Conservation (phyloP, 2,888 invertebrate species). For the Eilema sororculum region DNA sequence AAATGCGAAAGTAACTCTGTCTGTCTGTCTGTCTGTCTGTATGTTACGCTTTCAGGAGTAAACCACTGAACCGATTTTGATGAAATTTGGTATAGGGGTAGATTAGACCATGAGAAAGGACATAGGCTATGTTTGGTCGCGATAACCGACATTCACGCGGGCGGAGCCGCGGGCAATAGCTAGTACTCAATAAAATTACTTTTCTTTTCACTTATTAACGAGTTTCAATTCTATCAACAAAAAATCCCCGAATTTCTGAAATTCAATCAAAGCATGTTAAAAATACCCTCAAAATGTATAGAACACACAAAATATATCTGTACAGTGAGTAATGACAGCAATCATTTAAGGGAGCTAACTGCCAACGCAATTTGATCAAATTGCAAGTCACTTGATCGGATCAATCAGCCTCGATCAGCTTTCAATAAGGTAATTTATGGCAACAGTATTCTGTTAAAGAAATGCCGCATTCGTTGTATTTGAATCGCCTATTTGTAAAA, state of each 20-base stretch:
- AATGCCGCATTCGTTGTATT: slow-evolving; percentile 16
- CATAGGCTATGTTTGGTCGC: too few relatives aligned
- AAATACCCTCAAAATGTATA: neutral
- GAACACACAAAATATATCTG: slow-evolving; percentile 4
- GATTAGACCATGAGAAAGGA: too few relatives aligned
- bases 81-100: too few relatives aligned
- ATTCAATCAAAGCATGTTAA: neutral
- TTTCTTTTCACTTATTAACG: neutral
- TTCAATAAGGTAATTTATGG: slow-evolving; percentile 42
- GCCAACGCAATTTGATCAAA: slow-evolving; percentile 44
- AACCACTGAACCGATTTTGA: too few relatives aligned
- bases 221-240: neutral
- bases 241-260: neutral
- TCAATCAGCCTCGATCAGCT: slow-evolving; percentile 42
- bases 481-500: slow-evolving; percentile 12
- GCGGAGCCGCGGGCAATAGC: too few relatives aligned
- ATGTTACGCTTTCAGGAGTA: too few relatives aligned
- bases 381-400: slow-evolving; percentile 46
- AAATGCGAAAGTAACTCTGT: too few relatives aligned
- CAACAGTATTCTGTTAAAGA: slow-evolving; percentile 29
- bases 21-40: too few relatives aligned
- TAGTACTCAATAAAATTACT: too few relatives aligned
- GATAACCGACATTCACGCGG: too few relatives aligned
- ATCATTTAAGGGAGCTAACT: slow-evolving; percentile 40
- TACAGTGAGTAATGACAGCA: slow-evolving; percentile 34